phyloP scores from a whole-genome alignment of 2,797 vertebrate species.

The Crocidura indochinensis region DNA sequence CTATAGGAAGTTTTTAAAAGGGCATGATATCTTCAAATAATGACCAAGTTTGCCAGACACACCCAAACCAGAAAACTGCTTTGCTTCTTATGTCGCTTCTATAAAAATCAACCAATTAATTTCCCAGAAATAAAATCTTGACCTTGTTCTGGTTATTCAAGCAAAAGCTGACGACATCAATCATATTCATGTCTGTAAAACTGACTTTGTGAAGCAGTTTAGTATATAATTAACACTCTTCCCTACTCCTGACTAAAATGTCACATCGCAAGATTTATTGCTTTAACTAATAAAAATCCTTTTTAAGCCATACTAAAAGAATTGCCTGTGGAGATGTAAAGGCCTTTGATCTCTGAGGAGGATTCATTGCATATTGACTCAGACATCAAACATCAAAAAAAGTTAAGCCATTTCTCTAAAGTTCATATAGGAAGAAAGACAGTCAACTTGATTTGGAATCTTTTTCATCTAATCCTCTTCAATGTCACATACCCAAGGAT shows the following conservation, averaged over 20 bases:
- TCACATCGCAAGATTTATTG: neutral
- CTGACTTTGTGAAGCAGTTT: neutral
- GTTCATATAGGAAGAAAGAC: neutral
- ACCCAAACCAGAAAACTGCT: neutral
- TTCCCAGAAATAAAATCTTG: constrained; percentile 21
- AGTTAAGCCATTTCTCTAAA: neutral
- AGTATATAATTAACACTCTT: neutral
- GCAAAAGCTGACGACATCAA: neutral
- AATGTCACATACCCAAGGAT: too few relatives aligned
- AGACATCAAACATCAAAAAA: neutral
- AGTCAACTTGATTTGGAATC: neutral
- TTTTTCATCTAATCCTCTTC: too few relatives aligned
- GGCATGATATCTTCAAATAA: too few relatives aligned
- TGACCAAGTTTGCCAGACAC: neutral
- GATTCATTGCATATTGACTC: neutral
- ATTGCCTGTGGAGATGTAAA: neutral
- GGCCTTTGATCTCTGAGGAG: neutral
- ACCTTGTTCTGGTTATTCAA: neutral
- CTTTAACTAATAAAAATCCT: neutral
- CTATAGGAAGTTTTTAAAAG: neutral
- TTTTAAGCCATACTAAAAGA: neutral
- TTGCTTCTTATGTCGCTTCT: neutral
- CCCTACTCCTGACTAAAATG: neutral
- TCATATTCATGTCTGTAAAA: neutral
- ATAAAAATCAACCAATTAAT: neutral